Conservation (phyloP, 2,797 vertebrate species). For the Eutrigla gurnardus region DNA sequence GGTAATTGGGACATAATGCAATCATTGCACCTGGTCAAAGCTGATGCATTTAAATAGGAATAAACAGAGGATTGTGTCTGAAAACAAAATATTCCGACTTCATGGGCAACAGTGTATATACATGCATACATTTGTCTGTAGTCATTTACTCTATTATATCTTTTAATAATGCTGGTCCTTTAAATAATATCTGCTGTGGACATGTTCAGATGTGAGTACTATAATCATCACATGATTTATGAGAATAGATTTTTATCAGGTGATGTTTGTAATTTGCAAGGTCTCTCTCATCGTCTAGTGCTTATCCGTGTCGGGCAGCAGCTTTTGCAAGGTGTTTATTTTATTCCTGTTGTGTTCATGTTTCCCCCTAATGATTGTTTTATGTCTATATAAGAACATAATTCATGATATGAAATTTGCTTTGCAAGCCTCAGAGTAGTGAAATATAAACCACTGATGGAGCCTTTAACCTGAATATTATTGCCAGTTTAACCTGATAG, state of each 20-base stretch:
- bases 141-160: too few relatives aligned
- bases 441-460: not conserved
- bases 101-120: too few relatives aligned
- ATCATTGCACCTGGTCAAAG: too few relatives aligned
- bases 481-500: not conserved
- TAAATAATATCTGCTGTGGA: not conserved
- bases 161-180: too few relatives aligned
- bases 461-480: not conserved
- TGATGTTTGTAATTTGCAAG: not conserved
- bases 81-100: too few relatives aligned
- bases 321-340: not conserved
- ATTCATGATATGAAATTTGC: not conserved
- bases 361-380: not conserved
- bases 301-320: too few relatives aligned
- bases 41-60: too few relatives aligned
- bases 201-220: not conserved
- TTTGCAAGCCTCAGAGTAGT: not conserved
- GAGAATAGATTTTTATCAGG: not conserved
- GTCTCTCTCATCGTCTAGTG: too few relatives aligned
- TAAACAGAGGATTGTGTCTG: too few relatives aligned
- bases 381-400: not conserved
- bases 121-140: too few relatives aligned
- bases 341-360: not conserved
- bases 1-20: too few relatives aligned
- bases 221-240: not conserved